phyloP scores from a whole-genome alignment of 2,888 invertebrate genomes.

The Lasius fuliginosus region DNA sequence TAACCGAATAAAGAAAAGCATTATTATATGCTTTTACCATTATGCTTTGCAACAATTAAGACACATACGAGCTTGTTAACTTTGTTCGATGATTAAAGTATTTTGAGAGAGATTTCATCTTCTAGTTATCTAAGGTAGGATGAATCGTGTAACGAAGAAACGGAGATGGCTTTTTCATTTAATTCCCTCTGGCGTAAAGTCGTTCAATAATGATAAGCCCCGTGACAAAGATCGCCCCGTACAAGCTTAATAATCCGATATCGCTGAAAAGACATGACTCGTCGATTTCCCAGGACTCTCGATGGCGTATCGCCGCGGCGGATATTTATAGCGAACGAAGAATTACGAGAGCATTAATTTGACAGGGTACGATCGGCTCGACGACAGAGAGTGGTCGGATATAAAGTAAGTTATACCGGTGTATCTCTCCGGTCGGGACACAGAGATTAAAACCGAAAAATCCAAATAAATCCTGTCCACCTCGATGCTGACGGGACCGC shows the following conservation, averaged over 20 bases:
- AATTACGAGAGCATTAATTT: slow-evolving; percentile 66
- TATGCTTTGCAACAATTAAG: slow-evolving; percentile 1
- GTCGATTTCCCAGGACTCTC: slow-evolving; percentile 15
- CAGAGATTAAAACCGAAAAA: slow-evolving; percentile 64
- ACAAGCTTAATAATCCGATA: slow-evolving; percentile 35
- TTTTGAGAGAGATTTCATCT: background rate
- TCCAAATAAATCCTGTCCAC: slow-evolving; percentile 60
- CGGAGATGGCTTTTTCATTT: background rate
- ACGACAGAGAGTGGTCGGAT: slow-evolving; percentile 37
- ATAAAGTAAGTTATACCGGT: slow-evolving; percentile 48
- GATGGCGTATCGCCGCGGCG: slow-evolving; percentile 9
- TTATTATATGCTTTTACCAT: background rate
- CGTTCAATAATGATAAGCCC: slow-evolving; percentile 9
- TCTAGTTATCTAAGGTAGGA: background rate
- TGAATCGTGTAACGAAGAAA: background rate
- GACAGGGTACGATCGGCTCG: slow-evolving; percentile 61
- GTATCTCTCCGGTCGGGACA: slow-evolving; percentile 34
- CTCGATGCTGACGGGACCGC: slow-evolving; percentile 45
- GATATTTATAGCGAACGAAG: slow-evolving; percentile 41
- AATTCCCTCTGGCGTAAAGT: slow-evolving; percentile 2
- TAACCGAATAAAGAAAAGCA: background rate
- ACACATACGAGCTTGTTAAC: background rate
- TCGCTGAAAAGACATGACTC: slow-evolving; percentile 15
- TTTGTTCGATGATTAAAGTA: background rate
- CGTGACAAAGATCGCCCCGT: slow-evolving; percentile 15